Evolutionary conservation across 2,888 invertebrate genomes (phyloP), one percentile per base, ranked within the genome.

Genomic region (Anaspis maculata): DNA sequence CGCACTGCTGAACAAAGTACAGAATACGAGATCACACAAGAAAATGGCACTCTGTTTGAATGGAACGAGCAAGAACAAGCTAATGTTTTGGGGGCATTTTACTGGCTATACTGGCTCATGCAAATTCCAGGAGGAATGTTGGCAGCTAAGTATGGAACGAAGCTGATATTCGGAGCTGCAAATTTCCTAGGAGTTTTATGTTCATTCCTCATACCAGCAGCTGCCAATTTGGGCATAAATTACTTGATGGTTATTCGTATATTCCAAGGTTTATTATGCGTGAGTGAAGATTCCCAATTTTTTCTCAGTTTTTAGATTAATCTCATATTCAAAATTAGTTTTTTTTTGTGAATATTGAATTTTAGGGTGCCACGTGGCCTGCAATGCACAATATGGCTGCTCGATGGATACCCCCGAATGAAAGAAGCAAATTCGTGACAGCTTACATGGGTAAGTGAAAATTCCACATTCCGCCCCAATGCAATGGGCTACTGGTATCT

Each of bases 361-460:
- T 34, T 15, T 32, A 78, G 77, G 78, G 78, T 3, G 70, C 78
- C 13, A 68, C 76, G 5, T 86, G 83, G 76, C 86, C 86, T 2
- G 75, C 83, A 2, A 83, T 86, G 82, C 83, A 86, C 57, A 70
- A 79, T 13, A 70, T 88, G 68, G 80, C 83, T 41, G 81, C 83
- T 0, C 73, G 77, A 46, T 88, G 88, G 88, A 83, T 87, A 30
- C 86, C 87, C n/a, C 81, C 83, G 0, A 71, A 81, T 42, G 88
- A 89, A 56, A 71, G 86, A 33, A 80, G 83, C 50, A 79, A 52
- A 42, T 56, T 56, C 30, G 49, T 57, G 3, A 54, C 56, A 6
- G 48, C 57, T n/a, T 64, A 64, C 47, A 49, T 64, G 42, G 64
- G 62, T 64, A 47, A 52, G 9, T 5, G 19, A n/a, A n/a, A n/a